Conservation (phyloP, 2,113 vertebrate species). For the Lamprotornis superbus region DNA sequence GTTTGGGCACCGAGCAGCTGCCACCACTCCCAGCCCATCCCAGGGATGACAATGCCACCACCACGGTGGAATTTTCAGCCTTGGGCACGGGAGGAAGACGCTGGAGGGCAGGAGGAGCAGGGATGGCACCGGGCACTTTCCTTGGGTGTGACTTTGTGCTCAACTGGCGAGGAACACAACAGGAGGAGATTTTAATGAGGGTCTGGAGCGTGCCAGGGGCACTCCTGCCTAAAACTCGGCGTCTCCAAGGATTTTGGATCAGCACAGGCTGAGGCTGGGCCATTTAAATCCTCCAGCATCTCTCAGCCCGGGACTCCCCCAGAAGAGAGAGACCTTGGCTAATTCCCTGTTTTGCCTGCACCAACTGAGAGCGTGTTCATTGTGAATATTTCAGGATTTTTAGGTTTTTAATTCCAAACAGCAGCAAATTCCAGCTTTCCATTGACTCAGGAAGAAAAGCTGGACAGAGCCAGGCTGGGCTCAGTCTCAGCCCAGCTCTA, state of each 20-base stretch:
- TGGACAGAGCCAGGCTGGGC: rapidly evolving
- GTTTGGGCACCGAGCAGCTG: neutral
- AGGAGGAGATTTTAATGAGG: neutral
- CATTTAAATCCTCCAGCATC: neutral
- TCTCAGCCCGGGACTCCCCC: neutral
- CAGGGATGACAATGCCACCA: neutral
- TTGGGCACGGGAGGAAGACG: neutral
- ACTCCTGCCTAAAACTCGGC: neutral
- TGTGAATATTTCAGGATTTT: neutral
- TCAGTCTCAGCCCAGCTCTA: neutral
- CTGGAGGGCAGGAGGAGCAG: neutral
- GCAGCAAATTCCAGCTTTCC: neutral
- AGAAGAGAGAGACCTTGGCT: neutral
- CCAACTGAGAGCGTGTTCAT: neutral
- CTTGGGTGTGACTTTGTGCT: neutral
- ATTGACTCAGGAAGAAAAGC: neutral
- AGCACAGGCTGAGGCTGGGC: neutral
- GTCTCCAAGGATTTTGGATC: neutral
- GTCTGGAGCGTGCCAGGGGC: neutral
- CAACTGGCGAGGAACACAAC: neutral
- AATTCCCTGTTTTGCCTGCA: neutral
- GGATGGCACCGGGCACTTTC: neutral
- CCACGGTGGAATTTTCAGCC: rapidly evolving
- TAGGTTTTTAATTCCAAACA: neutral
- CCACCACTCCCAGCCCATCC: rapidly evolving